Base-by-base conservation (phyloP, 1,140 invertebrate species). In the Harlomillsia oculata region DNA sequence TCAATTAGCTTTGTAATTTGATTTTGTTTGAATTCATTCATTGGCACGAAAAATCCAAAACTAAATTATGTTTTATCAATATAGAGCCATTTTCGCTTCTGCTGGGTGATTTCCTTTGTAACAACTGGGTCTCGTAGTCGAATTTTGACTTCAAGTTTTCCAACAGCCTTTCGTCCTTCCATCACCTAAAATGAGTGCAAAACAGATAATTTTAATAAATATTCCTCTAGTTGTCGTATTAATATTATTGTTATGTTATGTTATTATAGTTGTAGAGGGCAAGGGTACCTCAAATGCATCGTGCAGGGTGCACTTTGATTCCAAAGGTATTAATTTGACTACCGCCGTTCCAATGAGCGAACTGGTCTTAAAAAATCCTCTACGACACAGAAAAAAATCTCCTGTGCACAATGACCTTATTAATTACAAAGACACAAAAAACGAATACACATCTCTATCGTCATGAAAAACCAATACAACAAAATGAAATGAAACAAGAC, bases 51-150 rank as follows among this genome's bases (percentile, higher is more conserved):
- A n/a, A n/a, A n/a, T n/a, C n/a, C n/a, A n/a, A n/a, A n/a, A n/a
- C 6, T 16, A 9, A 50, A 21, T 63, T 53, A 65, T 18, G 29
- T 40, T 39, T 45, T 14, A 56, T 70, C 77, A 58, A 81, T 76
- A 41, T 90, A 80, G 1, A 97, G 77, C 94, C 94, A 97, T 70
- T 92, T 93, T 68, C 96, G 89, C 32, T 84, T 83, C 13, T 87
- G 80, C 69, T 87, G 82, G 67, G 94, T 89, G 0, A 96, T 81
- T 74, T 97, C 87, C 66, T 93, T 92, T 5, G 82, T 82, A 23
- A 87, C 71, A 34, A 97, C 80, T 2, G 95, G 94, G 71, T 94
- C 88, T 36, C 93, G 77, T n/a, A 97, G 74, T 49, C 91, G 80
- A 21, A 97, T 71, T 72, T 90, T 91, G 0, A 96, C 77, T 74